Conservation (phyloP, 2,113 vertebrate species). For the Anguilla rostrata region DNA sequence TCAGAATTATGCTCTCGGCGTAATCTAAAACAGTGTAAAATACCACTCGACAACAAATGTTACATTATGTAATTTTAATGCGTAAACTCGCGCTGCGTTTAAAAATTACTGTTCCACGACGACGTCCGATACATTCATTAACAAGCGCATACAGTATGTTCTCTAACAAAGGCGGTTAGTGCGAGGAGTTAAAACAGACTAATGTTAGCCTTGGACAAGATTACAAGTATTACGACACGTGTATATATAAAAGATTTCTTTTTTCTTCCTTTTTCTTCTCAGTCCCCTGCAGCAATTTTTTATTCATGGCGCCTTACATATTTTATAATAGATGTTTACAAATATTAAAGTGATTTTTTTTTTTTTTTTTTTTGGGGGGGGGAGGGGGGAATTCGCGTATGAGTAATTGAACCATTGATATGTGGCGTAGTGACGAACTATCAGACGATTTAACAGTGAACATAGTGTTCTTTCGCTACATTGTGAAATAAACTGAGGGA, state of each 20-base stretch:
- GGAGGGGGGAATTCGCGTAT: too few species aligned
- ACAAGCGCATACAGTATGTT: neutral
- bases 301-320: too few species aligned
- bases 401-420: too few species aligned
- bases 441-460: neutral
- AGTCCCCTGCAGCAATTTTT: too few species aligned
- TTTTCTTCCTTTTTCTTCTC: too few species aligned
- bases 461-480: neutral
- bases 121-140: neutral
- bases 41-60: neutral
- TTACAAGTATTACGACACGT: too few species aligned
- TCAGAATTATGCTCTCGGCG: neutral
- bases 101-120: neutral
- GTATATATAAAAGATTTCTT: too few species aligned
- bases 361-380: neutral
- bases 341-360: neutral
- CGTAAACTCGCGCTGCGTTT: neutral
- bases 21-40: neutral
- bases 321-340: neutral
- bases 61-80: neutral
- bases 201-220: too few species aligned
- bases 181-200: too few species aligned
- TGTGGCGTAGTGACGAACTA: too few species aligned
- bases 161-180: neutral
- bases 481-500: neutral